These are phyloP conservation scores for Apocheima hispidaria DNA, from an alignment of 2,888 invertebrate species.

Conservation along the genomic window DNA sequence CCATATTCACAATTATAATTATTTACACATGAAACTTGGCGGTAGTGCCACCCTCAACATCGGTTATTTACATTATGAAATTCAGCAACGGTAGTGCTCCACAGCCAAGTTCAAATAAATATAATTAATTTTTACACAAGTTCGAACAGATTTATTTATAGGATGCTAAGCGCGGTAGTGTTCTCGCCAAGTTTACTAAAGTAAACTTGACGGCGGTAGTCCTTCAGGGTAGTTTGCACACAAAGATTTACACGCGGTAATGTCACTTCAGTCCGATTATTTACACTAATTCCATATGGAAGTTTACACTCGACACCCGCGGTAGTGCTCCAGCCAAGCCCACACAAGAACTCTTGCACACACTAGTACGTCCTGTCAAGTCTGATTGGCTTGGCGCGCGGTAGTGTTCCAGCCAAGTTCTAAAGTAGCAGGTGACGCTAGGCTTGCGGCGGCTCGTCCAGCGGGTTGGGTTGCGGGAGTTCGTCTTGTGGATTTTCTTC, in stretches of 20 bases:
- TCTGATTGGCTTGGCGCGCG: neutral
- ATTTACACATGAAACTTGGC: neutral
- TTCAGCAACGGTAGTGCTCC: neutral
- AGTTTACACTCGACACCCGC: too few species aligned
- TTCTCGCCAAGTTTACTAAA: neutral
- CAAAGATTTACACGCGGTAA: neutral
- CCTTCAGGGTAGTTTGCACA: neutral
- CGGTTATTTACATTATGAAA: neutral
- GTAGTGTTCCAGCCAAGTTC: conserved; percentile 1
- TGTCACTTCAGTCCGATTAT: neutral
- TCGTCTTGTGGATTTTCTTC: conserved; percentile 50
- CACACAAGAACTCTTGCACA: neutral
- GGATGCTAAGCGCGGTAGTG: neutral
- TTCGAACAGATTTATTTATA: too few species aligned
- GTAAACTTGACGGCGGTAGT: neutral
- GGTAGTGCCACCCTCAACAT: neutral
- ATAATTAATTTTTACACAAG: too few species aligned
- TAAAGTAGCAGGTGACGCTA: conserved; percentile 52
- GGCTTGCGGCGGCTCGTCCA: conserved; percentile 83
- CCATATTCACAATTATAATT: neutral
- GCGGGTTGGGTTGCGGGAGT: conserved; percentile 74
- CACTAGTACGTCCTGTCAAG: neutral
- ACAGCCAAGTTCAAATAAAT: neutral
- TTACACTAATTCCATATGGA: neutral
- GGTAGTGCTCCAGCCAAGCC: neutral